These are phyloP conservation scores for Metopolophium dirhodum DNA, from an alignment of 1,140 invertebrate genomes.

Conservation along the genomic window DNA sequence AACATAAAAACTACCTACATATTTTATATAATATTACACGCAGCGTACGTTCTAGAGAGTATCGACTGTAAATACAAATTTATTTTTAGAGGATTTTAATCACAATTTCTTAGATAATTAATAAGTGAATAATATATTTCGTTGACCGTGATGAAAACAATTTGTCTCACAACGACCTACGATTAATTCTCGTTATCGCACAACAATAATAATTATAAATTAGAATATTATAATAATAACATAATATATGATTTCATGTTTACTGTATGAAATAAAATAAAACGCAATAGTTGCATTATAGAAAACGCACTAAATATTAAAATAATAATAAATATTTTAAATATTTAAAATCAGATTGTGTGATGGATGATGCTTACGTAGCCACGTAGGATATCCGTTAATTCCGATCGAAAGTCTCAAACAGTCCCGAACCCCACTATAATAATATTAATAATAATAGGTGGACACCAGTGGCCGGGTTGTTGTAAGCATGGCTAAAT, in stretches of 20 bases:
- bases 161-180: background rate
- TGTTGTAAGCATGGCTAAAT: no score
- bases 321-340: background rate
- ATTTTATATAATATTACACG: background rate
- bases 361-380: no score
- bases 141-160: background rate
- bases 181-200: background rate
- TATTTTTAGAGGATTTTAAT: background rate
- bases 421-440: no score
- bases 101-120: background rate
- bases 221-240: no score
- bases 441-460: no score
- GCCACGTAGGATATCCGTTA: no score
- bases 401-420: no score
- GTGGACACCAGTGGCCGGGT: no score
- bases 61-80: background rate
- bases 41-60: background rate
- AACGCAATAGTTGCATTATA: background rate
- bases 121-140: background rate
- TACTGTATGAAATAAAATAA: background rate
- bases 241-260: background rate
- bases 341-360: background rate
- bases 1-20: background rate
- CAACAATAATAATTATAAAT: background rate
- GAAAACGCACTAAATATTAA: background rate